Percentiles rank a stretch among this genome's conserved stretches.
These are phyloP conservation scores for Plotosus lineatus DNA, from an alignment of 2,113 vertebrate species.

Conservation along the genomic window DNA sequence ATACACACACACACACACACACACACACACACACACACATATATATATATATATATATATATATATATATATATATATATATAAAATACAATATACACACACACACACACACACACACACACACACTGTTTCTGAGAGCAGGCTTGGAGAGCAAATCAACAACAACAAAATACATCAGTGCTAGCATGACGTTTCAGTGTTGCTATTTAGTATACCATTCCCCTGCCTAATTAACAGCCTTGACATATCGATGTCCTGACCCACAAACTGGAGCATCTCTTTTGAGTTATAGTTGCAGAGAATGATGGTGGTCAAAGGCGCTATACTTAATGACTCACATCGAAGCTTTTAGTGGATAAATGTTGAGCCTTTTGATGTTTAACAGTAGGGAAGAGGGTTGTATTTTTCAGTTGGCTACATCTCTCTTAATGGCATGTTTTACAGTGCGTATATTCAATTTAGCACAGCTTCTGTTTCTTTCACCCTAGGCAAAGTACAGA, in stretches of 20 bases:
- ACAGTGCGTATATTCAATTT: conserved; percentile 48
- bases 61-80: too few relatives aligned
- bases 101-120: not conserved
- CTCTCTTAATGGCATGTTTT: conserved; percentile 38
- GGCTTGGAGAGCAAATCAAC: not conserved
- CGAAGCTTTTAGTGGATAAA: conserved; percentile 27
- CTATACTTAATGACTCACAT: conserved; percentile 1
- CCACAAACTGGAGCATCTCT: conserved; percentile 5
- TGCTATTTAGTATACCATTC: not conserved
- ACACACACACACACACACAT: not conserved
- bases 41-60: too few relatives aligned
- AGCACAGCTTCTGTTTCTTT: conserved; percentile 44
- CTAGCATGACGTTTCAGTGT: conserved; percentile 16
- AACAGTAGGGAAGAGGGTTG: conserved; percentile 30
- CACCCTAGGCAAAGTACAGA: conserved; percentile 33
- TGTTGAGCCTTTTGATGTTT: conserved; percentile 40
- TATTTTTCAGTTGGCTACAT: conserved; percentile 43
- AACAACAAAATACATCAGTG: conserved; percentile 5
- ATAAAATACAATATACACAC: too few relatives aligned
- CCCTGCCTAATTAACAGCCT: conserved; percentile 35
- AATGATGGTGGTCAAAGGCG: not conserved
- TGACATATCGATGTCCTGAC: conserved; percentile 12
- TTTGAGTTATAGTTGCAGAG: conserved; percentile 25
- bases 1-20: not conserved
- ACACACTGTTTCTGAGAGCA: not conserved